These are phyloP conservation scores for Psococerastis gibbosa DNA, from an alignment of 2,888 invertebrate genomes.

Conservation along the genomic window DNA sequence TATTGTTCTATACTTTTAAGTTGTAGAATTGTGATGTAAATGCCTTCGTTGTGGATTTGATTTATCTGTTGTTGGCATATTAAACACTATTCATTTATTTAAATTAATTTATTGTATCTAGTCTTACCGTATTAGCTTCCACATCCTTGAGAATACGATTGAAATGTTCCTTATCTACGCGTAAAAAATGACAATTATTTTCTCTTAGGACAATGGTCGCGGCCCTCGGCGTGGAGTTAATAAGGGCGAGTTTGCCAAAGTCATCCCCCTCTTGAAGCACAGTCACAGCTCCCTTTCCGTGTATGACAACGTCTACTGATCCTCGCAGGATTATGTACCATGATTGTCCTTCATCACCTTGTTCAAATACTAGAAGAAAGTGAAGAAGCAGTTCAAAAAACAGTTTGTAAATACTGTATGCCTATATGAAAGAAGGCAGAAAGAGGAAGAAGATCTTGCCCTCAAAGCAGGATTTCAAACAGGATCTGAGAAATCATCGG, in stretches of 20 bases:
- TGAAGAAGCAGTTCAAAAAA: no score
- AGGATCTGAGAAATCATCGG: no score
- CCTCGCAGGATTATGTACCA: constrained; percentile 73
- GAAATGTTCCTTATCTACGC: constrained; percentile 72
- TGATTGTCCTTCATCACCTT: constrained; percentile 66
- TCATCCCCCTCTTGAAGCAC: constrained; percentile 69
- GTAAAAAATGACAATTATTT: constrained; percentile 62
- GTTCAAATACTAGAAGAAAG: constrained; percentile 54
- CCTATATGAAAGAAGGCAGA: not conserved
- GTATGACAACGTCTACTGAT: constrained; percentile 66
- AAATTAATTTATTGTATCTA: no score
- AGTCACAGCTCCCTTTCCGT: constrained; percentile 67
- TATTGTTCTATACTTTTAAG: no score
- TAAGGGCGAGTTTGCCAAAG: constrained; percentile 68
- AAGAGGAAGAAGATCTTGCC: not conserved
- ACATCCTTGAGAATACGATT: constrained; percentile 64
- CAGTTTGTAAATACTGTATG: not conserved
- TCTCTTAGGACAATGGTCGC: constrained; percentile 65
- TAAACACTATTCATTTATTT: no score
- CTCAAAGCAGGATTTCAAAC: no score
- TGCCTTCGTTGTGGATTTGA: no score
- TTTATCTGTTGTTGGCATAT: no score
- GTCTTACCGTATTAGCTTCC: constrained; percentile 60
- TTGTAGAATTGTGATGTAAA: no score
- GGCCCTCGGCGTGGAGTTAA: constrained; percentile 72